Evolutionary conservation across 2,797 vertebrate genomes (phyloP).

Genomic region (Phoxinus dragarum): DNA sequence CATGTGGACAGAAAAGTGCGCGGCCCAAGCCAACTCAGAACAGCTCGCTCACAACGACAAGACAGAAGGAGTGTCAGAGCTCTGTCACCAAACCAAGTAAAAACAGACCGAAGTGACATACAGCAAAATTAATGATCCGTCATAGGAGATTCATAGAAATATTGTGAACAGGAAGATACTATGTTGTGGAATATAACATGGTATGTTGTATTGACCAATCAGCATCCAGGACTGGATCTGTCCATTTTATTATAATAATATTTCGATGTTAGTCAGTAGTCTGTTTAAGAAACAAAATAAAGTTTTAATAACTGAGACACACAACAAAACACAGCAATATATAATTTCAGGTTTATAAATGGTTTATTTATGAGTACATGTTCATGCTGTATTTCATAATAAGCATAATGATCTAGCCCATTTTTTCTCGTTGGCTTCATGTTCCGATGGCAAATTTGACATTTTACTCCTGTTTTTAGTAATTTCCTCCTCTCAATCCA

Average conservation of each 20-base stretch:
- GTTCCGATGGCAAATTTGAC: slow-evolving; percentile 30
- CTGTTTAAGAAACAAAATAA: background rate
- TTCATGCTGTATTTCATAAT: slow-evolving; percentile 18
- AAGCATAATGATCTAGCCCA: background rate
- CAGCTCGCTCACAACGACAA: too few relatives aligned
- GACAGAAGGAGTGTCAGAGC: too few relatives aligned
- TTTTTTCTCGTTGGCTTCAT: slow-evolving; percentile 18
- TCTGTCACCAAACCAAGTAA: too few relatives aligned
- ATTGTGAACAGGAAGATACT: background rate
- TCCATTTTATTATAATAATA: background rate
- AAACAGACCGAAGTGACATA: too few relatives aligned
- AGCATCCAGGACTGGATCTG: too few relatives aligned
- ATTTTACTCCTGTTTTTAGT: slow-evolving; percentile 35
- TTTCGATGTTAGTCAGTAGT: too few relatives aligned
- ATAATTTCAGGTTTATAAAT: background rate
- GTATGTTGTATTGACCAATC: background rate
- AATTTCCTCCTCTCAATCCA: slow-evolving; percentile 30
- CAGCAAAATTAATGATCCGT: background rate
- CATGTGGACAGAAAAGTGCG: too few relatives aligned
- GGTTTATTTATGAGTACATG: slow-evolving; percentile 15
- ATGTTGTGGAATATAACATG: background rate
- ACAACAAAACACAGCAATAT: background rate
- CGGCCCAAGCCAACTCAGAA: too few relatives aligned
- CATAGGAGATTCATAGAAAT: background rate
- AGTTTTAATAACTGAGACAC: background rate